phyloP scores from a whole-genome alignment of 2,888 invertebrate species.

The Machimus rusticus region DNA sequence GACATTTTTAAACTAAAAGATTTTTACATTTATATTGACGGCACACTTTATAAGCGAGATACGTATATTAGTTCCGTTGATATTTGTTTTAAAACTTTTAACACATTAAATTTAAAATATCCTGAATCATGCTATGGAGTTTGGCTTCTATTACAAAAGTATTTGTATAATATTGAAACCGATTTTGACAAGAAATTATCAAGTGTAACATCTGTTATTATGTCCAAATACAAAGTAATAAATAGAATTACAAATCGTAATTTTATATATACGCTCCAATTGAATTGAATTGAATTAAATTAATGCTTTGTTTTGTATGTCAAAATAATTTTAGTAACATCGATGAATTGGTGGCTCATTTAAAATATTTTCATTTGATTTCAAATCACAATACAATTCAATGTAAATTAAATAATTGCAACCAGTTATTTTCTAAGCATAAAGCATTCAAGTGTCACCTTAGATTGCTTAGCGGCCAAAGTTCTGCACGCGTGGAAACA shows the following conservation, averaged over 20 bases:
- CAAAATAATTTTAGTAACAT: not conserved
- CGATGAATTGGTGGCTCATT: conserved; percentile 10
- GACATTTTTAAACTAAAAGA: not conserved
- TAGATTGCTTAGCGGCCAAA: not conserved
- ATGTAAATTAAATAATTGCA: not conserved
- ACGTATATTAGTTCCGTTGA: too few species aligned
- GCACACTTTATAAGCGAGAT: not conserved
- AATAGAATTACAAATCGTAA: too few species aligned
- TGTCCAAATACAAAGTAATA: too few species aligned
- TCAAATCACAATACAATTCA: not conserved
- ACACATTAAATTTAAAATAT: too few species aligned
- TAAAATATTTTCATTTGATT: not conserved
- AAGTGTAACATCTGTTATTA: too few species aligned
- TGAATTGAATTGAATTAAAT: not conserved
- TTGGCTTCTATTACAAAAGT: too few species aligned
- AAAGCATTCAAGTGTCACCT: not conserved
- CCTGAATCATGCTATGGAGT: too few species aligned
- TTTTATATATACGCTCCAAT: too few species aligned
- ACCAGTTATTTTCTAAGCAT: not conserved
- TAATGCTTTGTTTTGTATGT: not conserved
- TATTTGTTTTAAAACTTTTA: too few species aligned
- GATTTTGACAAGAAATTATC: too few species aligned
- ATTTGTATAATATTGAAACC: too few species aligned
- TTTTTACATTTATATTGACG: not conserved
- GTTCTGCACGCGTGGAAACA: not conserved